phyloP scores from a whole-genome alignment of 2,113 vertebrate genomes.

The Pontoporia blainvillei region DNA sequence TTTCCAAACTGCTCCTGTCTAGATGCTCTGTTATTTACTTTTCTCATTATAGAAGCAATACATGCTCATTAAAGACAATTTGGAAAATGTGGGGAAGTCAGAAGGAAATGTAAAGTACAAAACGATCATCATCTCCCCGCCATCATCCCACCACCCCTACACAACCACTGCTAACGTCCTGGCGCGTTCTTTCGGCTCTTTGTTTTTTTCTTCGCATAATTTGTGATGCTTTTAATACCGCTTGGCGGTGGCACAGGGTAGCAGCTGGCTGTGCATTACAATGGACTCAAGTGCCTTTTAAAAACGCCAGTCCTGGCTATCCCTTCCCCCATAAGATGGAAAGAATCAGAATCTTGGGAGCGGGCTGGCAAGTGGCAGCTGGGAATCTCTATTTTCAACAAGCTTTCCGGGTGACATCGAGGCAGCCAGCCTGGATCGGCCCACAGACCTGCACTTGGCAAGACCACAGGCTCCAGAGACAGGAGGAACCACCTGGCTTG shows the following conservation, averaged over 20 bases:
- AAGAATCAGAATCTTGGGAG: background rate
- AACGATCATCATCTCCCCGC: background rate
- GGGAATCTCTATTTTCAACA: background rate
- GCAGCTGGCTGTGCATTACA: background rate
- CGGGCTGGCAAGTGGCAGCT: background rate
- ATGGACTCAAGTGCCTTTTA: background rate
- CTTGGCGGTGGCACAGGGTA: background rate
- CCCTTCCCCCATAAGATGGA: background rate
- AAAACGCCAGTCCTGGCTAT: background rate
- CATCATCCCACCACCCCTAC: background rate
- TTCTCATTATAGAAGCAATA: background rate
- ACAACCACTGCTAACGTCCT: background rate
- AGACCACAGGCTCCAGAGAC: background rate
- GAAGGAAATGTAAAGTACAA: background rate
- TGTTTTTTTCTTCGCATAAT: background rate
- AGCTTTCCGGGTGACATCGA: background rate
- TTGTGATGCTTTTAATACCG: background rate
- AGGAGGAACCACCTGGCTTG: background rate
- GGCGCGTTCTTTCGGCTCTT: background rate
- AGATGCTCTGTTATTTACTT: background rate
- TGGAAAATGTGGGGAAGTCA: background rate
- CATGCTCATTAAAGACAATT: background rate
- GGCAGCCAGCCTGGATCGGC: background rate
- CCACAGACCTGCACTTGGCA: background rate
- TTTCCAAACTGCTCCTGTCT: background rate